Evolutionary conservation across 2,113 vertebrate genomes (phyloP), one percentile per base, ranked within the genome.

Genomic region (Emberiza fucata): DNA sequence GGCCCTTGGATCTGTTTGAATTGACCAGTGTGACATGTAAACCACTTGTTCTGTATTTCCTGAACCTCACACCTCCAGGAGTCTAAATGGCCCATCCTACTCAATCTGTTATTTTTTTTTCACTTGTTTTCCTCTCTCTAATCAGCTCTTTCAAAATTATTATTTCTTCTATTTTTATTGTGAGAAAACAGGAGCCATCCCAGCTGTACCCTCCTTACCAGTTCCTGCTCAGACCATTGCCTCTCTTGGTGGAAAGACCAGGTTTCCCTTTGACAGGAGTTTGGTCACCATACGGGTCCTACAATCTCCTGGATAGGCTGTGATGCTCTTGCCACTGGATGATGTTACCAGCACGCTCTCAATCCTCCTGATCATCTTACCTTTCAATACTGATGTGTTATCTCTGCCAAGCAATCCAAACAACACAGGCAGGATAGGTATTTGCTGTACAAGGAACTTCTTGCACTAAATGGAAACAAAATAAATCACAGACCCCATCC

Each of bases 401-500:
- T n/a, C 68, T 91, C 53, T 86, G 73, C 77, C 72, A 89, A 77
- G 76, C 48, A 44, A 88, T 69, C 88, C 73, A 53, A 84, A 63
- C 61, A 66, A 8, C 54, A 39, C 39, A 48, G 60, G 40, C 65
- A 48, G 45, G 50, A 13, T 6, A 25, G 33, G 22, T 25, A 66
- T 82, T 81, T 73, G 45, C 44, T 71, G 51, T 33, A 47, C 51
- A 31, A 60, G 40, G 33, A 11, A 33, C 50, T 89, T 70, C 59
- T 77, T 73, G 53, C 5, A 14, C 22, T n/a, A 54, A 57, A 45
- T 20, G 12, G 33, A 66, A 78, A 78, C 27, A 54, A 88, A 81
- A 82, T 6, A 65, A 61, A 65, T 31, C 61, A 48, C 31, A 81
- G 76, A 72, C 1, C 1, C 1, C 37, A 64, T 12, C n/a, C 16